These are phyloP conservation scores for Sycon ciliatum DNA, from an alignment of 37 sponge, comb jelly and placozoan species.

Conservation along the genomic window DNA sequence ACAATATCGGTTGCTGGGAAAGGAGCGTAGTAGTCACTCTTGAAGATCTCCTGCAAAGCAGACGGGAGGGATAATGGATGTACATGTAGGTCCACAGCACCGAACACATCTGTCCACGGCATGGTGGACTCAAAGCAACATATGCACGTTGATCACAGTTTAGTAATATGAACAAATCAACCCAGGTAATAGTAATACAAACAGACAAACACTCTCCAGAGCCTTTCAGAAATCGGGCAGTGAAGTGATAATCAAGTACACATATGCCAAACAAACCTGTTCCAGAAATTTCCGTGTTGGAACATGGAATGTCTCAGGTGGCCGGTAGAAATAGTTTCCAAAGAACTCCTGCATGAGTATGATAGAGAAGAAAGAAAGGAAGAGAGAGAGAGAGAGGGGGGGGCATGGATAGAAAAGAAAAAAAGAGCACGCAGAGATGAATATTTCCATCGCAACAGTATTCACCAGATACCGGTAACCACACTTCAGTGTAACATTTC, in stretches of 20 bases:
- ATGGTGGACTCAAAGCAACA: too few species aligned
- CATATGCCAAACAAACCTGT: slow-evolving; percentile 26
- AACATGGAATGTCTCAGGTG: slow-evolving; percentile 77
- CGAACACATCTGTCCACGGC: too few species aligned
- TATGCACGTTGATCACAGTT: too few species aligned
- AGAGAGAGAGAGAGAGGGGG: background rate
- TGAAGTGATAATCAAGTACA: background rate
- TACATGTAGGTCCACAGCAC: too few species aligned
- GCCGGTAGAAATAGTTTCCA: slow-evolving; percentile 74
- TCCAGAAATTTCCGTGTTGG: slow-evolving; percentile 64
- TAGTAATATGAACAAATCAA: too few species aligned
- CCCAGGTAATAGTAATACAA: too few species aligned
- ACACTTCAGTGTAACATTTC: slow-evolving; percentile 28
- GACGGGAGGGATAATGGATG: background rate
- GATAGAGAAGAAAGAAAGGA: background rate
- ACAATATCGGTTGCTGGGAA: slow-evolving; percentile 23
- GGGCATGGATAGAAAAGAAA: background rate
- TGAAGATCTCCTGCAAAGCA: slow-evolving; percentile 62
- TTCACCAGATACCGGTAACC: slow-evolving; percentile 17
- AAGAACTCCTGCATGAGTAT: slow-evolving; percentile 64
- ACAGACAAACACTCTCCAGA: too few species aligned
- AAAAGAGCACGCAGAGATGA: background rate
- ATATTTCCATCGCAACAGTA: too few species aligned
- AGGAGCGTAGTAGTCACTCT: slow-evolving; percentile 57
- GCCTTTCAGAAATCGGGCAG: too few species aligned